phyloP scores from a whole-genome alignment of 2,888 invertebrate species.

The Cephus pygmeus region DNA sequence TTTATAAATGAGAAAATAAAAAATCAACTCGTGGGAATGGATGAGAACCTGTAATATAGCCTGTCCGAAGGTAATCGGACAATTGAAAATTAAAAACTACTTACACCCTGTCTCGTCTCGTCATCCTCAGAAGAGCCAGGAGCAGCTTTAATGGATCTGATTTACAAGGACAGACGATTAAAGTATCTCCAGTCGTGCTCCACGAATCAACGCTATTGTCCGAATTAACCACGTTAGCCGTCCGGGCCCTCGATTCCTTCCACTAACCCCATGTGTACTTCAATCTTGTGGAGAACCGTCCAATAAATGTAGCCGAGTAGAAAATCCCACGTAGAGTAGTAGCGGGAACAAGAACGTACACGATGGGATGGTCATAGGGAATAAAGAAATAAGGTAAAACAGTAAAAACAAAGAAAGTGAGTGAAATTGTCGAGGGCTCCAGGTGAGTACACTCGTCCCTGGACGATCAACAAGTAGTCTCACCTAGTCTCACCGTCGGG shows the following conservation, averaged over 20 bases:
- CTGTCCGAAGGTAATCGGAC: neutral
- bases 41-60: neutral
- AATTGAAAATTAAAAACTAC: neutral
- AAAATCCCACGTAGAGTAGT: neutral
- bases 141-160: slow-evolving; percentile 2
- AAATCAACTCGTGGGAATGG: neutral
- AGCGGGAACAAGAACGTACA: neutral
- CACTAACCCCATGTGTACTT: neutral
- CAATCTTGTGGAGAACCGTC: neutral
- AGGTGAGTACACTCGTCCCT: slow-evolving; percentile 30
- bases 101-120: neutral
- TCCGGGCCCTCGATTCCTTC: neutral
- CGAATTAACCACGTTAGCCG: neutral
- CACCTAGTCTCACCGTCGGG: slow-evolving; percentile 25
- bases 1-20: too few species aligned
- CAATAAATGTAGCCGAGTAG: neutral
- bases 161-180: neutral
- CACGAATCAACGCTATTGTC: neutral
- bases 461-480: slow-evolving; percentile 46
- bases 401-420: neutral
- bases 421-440: neutral
- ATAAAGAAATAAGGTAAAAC: neutral
- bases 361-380: neutral
- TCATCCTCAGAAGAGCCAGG: neutral
- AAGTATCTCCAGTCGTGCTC: neutral